Percentiles rank a stretch among this genome's conserved stretches.
Evolutionary conservation across 2,888 invertebrate genomes (phyloP).

Genomic region (Limnephilus rhombicus): DNA sequence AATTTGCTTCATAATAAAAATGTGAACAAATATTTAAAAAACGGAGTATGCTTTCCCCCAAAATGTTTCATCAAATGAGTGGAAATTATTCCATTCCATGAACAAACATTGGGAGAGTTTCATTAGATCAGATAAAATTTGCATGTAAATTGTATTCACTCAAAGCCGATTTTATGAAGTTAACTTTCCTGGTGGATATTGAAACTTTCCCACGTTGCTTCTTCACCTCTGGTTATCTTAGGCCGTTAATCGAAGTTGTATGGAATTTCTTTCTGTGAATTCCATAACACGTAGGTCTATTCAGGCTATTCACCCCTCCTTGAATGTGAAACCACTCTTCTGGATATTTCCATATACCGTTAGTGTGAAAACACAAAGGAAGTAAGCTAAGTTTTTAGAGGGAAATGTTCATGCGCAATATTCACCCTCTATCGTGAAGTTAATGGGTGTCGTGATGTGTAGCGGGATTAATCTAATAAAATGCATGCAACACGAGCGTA

Average conservation of each 20-base stretch:
- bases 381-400: conserved; percentile 5
- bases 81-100: not conserved
- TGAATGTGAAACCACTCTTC: conserved; percentile 35
- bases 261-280: conserved; percentile 25
- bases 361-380: conserved; percentile 46
- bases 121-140: not conserved
- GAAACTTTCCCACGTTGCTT: not conserved
- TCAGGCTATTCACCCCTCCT: not conserved
- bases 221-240: conserved; percentile 14
- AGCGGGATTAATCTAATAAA: conserved; percentile 39
- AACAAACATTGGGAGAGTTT: not conserved
- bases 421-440: conserved; percentile 24
- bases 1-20: not conserved
- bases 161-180: not conserved
- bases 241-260: conserved; percentile 49
- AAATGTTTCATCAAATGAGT: not conserved
- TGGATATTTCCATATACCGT: conserved; percentile 41
- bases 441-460: conserved; percentile 34
- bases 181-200: not conserved
- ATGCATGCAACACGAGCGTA: conserved; percentile 22
- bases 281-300: conserved; percentile 20
- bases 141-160: conserved; percentile 9
- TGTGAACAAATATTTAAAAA: not conserved
- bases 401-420: conserved; percentile 24
- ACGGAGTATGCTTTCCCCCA: not conserved